phyloP scores from a whole-genome alignment of 2,888 invertebrate genomes.

The Sinodicranocentrus sp. region DNA sequence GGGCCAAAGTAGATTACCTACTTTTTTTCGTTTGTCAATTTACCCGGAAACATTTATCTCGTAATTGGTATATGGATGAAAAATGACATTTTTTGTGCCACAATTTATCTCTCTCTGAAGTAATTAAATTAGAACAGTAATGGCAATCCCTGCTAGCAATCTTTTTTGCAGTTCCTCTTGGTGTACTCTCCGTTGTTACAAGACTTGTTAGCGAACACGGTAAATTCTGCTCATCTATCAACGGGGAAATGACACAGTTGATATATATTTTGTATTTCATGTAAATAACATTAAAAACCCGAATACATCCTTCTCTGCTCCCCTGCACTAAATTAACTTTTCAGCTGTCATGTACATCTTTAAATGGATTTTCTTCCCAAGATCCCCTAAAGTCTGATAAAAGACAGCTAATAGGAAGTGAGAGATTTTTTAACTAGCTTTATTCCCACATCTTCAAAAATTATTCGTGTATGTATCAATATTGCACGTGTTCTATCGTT shows the following conservation, averaged over 20 bases:
- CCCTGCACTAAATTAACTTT: constrained; percentile 18
- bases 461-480: background rate
- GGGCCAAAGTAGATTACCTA: constrained; percentile 46
- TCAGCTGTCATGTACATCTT: constrained; percentile 35
- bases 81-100: constrained; percentile 29
- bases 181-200: background rate
- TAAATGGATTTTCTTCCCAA: constrained; percentile 46
- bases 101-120: constrained; percentile 20
- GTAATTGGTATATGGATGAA: constrained; percentile 51
- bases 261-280: background rate
- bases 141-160: too few species aligned
- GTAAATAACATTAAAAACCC: too few species aligned
- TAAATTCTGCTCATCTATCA: background rate
- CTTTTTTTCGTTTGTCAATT: constrained; percentile 27
- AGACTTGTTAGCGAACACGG: background rate
- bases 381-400: constrained; percentile 17
- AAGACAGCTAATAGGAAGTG: background rate
- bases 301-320: background rate
- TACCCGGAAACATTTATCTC: background rate
- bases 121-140: constrained; percentile 32
- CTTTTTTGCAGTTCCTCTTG: too few species aligned
- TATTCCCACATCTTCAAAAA: background rate
- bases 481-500: constrained; percentile 8
- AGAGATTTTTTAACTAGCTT: background rate
- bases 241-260: background rate